phyloP scores from a whole-genome alignment of 2,888 invertebrate species.

The Drosophila buzzatii region DNA sequence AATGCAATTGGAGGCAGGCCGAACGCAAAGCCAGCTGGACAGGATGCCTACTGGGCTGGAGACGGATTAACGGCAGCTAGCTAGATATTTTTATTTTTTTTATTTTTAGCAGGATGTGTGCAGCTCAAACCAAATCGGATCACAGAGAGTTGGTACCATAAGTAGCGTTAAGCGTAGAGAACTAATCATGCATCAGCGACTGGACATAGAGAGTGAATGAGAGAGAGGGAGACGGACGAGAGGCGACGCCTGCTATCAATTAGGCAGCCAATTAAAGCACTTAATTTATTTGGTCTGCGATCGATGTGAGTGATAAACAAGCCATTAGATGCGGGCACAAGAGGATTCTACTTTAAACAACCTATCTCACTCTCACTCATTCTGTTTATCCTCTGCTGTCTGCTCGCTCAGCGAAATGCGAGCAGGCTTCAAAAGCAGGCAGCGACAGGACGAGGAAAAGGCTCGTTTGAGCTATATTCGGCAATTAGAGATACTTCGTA shows the following conservation, averaged over 20 bases:
- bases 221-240: conserved; percentile 19
- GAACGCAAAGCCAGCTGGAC: conserved; percentile 39
- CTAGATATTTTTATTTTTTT: conserved; percentile 1
- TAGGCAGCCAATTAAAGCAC: conserved; percentile 59
- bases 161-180: neutral
- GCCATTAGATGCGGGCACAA: conserved; percentile 60
- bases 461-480: neutral
- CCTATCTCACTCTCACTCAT: neutral
- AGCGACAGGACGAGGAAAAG: conserved; percentile 29
- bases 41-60: conserved; percentile 35
- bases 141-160: conserved; percentile 9
- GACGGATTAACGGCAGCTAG: conserved; percentile 57
- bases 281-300: conserved; percentile 69
- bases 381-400: neutral
- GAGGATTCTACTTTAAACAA: neutral
- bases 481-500: conserved; percentile 2
- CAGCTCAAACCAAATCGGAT: conserved; percentile 41
- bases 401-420: conserved; percentile 33
- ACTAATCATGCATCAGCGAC: conserved; percentile 28
- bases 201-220: neutral
- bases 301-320: conserved; percentile 62
- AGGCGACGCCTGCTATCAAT: conserved; percentile 65
- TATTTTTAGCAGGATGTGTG: conserved; percentile 31
- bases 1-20: conserved; percentile 48
- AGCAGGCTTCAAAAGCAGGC: conserved; percentile 59